Percentiles rank a stretch among this genome's conserved stretches.
Evolutionary conservation across 2,113 vertebrate genomes (phyloP).

Genomic region (Oceanodroma tethys): DNA sequence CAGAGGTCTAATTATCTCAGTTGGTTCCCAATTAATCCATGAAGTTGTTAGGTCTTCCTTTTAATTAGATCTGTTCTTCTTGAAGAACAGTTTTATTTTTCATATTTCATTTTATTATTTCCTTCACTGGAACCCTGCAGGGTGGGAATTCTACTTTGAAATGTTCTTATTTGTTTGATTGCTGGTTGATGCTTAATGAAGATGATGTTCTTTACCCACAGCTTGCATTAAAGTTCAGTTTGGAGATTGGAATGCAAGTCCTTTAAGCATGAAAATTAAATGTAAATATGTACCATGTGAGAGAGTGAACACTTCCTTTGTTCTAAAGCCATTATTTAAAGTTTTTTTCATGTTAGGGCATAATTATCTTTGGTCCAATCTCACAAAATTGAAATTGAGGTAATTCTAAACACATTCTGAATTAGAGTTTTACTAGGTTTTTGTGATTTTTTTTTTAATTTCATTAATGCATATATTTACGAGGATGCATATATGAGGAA

Average conservation of each 20-base stretch:
- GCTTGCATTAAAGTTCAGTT: constrained; percentile 21
- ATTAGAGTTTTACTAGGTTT: not conserved
- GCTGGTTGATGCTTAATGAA: constrained; percentile 67
- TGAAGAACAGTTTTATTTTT: constrained; percentile 70
- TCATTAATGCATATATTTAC: not conserved
- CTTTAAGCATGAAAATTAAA: constrained; percentile 54
- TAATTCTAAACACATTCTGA: not conserved
- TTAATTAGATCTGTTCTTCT: constrained; percentile 83
- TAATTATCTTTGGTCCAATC: not conserved
- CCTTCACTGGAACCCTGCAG: constrained; percentile 69
- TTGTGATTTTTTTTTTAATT: not conserved
- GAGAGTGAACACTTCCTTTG: not conserved
- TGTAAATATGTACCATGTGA: constrained; percentile 54
- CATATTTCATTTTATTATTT: constrained; percentile 76
- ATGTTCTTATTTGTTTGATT: constrained; percentile 72
- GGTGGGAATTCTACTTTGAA: constrained; percentile 69
- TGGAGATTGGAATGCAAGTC: constrained; percentile 21
- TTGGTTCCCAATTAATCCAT: constrained; percentile 96
- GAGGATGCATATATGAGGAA: not conserved
- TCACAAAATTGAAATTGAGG: not conserved
- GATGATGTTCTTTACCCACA: constrained; percentile 60
- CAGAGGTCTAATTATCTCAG: constrained; percentile 97
- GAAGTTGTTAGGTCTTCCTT: constrained; percentile 90
- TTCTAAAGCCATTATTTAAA: not conserved
- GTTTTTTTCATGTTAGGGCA: not conserved